Conservation (phyloP, 1,140 invertebrate species). For the Aphaenogaster floridana region DNA sequence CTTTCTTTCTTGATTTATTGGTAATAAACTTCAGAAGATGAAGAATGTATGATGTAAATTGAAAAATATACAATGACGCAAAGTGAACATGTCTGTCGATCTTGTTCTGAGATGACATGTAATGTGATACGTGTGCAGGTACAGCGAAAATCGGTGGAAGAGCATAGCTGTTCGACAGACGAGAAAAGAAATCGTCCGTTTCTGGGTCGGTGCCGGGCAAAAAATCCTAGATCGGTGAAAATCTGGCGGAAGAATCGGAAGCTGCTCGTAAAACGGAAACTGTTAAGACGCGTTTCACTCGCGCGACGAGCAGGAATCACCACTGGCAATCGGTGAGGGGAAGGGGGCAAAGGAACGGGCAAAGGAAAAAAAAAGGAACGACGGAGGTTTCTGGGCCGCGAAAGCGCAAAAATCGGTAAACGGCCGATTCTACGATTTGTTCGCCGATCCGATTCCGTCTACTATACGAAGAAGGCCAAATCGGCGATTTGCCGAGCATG, state of each 20-base stretch:
- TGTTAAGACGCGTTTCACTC: constrained; percentile 72
- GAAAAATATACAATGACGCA: not conserved
- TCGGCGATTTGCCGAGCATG: constrained; percentile 69
- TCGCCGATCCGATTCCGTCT: constrained; percentile 50
- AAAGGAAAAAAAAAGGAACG: constrained; percentile 60
- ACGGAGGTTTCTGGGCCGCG: constrained; percentile 80
- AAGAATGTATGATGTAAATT: not conserved
- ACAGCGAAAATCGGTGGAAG: constrained; percentile 20
- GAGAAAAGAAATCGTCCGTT: constrained; percentile 62
- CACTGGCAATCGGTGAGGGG: constrained; percentile 5
- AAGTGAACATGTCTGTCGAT: not conserved
- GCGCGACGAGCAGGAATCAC: constrained; percentile 43
- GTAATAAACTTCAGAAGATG: not conserved
- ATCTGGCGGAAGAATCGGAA: constrained; percentile 71
- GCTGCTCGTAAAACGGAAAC: constrained; percentile 80
- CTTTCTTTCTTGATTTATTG: not conserved
- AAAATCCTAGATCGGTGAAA: constrained; percentile 73
- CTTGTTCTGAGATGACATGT: not conserved
- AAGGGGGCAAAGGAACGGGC: constrained; percentile 28
- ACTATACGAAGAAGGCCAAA: constrained; percentile 60
- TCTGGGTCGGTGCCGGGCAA: constrained; percentile 70
- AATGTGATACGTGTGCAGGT: not conserved
- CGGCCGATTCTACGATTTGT: constrained; percentile 49
- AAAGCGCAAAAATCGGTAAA: constrained; percentile 81
- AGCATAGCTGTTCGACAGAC: not conserved